Conservation (phyloP, 2,797 vertebrate species). For the Echiichthys vipera region DNA sequence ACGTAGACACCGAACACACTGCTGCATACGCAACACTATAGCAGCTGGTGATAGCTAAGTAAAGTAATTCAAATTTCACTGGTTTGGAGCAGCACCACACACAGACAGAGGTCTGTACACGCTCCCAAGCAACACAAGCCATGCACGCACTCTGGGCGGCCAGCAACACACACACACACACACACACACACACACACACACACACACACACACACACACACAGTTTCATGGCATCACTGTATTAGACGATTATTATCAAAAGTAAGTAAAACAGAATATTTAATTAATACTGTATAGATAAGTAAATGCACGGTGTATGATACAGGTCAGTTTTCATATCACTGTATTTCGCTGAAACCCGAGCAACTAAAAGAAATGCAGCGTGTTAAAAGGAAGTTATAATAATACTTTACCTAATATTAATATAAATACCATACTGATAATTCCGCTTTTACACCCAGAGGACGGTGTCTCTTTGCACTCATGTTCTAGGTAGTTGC, state of each 20-base stretch:
- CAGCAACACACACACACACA: constrained; percentile 6
- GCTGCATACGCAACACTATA: not conserved
- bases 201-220: not conserved
- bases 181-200: not conserved
- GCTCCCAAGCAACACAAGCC: constrained; percentile 48
- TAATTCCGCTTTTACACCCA: not conserved
- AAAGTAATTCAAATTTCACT: too few species aligned
- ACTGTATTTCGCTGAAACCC: too few species aligned
- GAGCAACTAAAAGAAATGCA: not conserved
- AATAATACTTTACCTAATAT: not conserved
- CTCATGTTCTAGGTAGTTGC: not conserved
- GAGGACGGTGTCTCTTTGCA: too few species aligned
- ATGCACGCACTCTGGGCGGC: constrained; percentile 44
- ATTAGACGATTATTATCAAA: too few species aligned
- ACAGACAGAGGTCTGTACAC: constrained; percentile 12
- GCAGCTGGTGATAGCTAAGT: not conserved
- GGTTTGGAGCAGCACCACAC: constrained; percentile 1
- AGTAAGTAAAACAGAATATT: too few species aligned
- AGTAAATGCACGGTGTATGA: too few species aligned
- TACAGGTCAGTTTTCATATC: too few species aligned
- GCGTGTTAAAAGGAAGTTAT: not conserved
- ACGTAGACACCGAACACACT: not conserved
- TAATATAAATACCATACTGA: not conserved
- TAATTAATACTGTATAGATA: too few species aligned
- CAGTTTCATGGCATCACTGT: too few species aligned